Percentiles rank a stretch among this genome's conserved stretches.
These are phyloP conservation scores for Amiota mariae DNA, from an alignment of 2,888 invertebrate species.

Conservation along the genomic window DNA sequence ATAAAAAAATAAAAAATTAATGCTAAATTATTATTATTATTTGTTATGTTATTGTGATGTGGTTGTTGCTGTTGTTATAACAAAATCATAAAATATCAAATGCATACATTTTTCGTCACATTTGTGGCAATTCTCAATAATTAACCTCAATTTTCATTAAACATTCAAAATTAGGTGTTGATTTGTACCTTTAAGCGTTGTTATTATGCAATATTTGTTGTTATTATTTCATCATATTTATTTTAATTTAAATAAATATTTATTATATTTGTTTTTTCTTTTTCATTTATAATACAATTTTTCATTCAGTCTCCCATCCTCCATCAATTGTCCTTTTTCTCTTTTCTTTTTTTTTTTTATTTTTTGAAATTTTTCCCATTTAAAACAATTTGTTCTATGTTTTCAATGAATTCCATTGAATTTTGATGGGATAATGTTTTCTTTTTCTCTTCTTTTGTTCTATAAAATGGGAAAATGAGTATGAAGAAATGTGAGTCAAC, in stretches of 20 bases:
- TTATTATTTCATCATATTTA: background rate
- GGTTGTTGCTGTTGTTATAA: no score
- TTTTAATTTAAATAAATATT: conserved; percentile 3
- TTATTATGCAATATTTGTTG: no score
- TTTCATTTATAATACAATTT: background rate
- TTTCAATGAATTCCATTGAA: no score
- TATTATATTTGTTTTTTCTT: background rate
- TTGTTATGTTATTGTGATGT: background rate
- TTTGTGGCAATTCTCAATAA: conserved; percentile 8
- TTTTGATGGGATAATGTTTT: no score
- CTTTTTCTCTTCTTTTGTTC: no score
- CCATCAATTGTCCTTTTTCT: no score
- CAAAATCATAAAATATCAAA: background rate
- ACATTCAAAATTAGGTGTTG: conserved; percentile 4
- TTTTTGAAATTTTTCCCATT: no score
- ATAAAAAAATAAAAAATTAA: background rate
- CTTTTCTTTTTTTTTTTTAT: no score
- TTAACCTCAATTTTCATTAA: conserved; percentile 7
- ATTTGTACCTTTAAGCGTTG: background rate
- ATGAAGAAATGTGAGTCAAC: no score
- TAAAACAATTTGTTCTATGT: no score
- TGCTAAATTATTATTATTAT: background rate
- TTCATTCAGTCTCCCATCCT: background rate
- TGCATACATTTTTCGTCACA: background rate
- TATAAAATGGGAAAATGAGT: no score